These are phyloP conservation scores for Morone chrysops DNA, from an alignment of 2,113 vertebrate species.

Conservation along the genomic window DNA sequence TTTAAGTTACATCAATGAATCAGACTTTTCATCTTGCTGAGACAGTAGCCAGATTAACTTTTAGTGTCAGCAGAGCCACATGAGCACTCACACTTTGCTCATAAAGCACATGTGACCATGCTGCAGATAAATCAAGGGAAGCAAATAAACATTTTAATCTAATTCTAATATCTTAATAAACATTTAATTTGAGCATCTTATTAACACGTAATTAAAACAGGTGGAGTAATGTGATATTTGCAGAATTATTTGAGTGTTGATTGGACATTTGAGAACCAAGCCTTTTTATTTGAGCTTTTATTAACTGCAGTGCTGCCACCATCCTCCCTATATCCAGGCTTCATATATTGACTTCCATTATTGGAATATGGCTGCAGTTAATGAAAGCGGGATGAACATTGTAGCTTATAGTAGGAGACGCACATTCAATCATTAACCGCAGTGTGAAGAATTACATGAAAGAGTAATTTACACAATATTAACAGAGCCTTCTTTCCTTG, in stretches of 20 bases:
- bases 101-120: neutral
- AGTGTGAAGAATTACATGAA: slow-evolving; percentile 41
- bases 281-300: slow-evolving; percentile 2
- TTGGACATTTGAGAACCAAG: slow-evolving; percentile 5
- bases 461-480: slow-evolving; percentile 33
- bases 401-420: slow-evolving; percentile 2
- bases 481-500: slow-evolving; percentile 19
- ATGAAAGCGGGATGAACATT: slow-evolving; percentile 24
- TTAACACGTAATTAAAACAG: slow-evolving; percentile 22
- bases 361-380: slow-evolving; percentile 33
- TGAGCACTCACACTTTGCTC: neutral
- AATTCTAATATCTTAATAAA: slow-evolving; percentile 11
- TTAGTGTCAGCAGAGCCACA: neutral
- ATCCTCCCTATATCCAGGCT: neutral
- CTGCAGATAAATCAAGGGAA: neutral
- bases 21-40: neutral
- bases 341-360: slow-evolving; percentile 11
- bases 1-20: slow-evolving; percentile 9
- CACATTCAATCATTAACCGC: slow-evolving; percentile 19
- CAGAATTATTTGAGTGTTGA: slow-evolving; percentile 13
- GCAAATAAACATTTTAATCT: slow-evolving; percentile 7
- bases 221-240: slow-evolving; percentile 15
- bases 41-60: slow-evolving; percentile 3
- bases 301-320: neutral
- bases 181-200: slow-evolving; percentile 9